A percentile compares a stretch with the other conserved stretches of the same genome.
These are phyloP conservation scores for Gobiocypris rarus DNA, from an alignment of 2,113 vertebrate species.

Conservation along the genomic window DNA sequence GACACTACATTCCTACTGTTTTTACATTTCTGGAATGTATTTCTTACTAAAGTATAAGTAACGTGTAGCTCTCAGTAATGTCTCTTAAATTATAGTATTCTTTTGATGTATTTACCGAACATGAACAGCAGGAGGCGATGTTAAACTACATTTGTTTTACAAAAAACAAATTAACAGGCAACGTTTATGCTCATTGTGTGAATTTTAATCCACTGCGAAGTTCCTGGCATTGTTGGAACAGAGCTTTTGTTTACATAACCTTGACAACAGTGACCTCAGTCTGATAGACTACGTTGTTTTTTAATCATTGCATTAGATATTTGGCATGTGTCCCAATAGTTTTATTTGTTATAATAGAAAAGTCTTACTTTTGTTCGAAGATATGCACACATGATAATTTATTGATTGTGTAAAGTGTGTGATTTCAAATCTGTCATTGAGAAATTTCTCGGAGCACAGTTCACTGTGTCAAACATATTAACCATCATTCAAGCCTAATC, in stretches of 20 bases:
- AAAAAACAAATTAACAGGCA: background rate
- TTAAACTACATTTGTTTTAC: background rate
- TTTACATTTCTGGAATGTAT: background rate
- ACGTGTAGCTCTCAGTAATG: background rate
- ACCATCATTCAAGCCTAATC: constrained; percentile 17
- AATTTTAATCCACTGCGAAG: background rate
- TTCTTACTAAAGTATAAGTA: background rate
- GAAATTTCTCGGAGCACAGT: background rate
- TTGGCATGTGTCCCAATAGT: background rate
- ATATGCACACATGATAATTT: background rate
- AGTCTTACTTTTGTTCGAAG: background rate
- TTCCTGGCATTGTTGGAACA: background rate
- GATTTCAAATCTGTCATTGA: background rate
- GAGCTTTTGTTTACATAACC: background rate
- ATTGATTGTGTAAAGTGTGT: constrained; percentile 17
- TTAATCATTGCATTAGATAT: background rate
- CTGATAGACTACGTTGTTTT: background rate
- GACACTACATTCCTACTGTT: background rate
- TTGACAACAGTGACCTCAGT: background rate
- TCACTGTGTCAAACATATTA: constrained; percentile 31
- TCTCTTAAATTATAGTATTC: background rate
- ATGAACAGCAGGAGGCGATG: constrained; percentile 43
- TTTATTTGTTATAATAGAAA: background rate
- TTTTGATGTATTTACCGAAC: background rate
- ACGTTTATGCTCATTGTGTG: background rate